Conservation (phyloP, 2,888 invertebrate genomes). For the Agriopis marginaria region DNA sequence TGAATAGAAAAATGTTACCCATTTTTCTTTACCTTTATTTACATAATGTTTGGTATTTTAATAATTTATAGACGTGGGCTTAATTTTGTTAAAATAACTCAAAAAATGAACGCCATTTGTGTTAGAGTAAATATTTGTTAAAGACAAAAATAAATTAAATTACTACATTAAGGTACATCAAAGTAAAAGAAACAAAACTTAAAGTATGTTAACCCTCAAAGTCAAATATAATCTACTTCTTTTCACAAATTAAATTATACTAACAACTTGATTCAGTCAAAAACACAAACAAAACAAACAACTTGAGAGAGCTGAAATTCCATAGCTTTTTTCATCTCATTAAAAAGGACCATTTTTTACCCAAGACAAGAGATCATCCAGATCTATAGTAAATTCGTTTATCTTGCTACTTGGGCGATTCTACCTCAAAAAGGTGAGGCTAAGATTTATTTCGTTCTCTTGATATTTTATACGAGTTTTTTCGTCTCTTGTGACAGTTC, state of each 20-base stretch:
- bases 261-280: conserved; percentile 10
- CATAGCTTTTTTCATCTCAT: conserved; percentile 28
- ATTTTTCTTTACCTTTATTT: too few relatives aligned
- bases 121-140: background rate
- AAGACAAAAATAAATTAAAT: background rate
- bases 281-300: conserved; percentile 9
- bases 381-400: conserved; percentile 33
- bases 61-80: background rate
- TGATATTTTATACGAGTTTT: conserved; percentile 31
- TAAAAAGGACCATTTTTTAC: conserved; percentile 13
- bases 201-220: background rate
- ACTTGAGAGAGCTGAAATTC: conserved; percentile 18
- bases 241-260: conserved; percentile 15
- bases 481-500: conserved; percentile 28
- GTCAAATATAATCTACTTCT: background rate
- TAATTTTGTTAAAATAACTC: background rate
- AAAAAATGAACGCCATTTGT: background rate
- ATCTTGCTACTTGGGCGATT: conserved; percentile 30
- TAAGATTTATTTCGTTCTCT: conserved; percentile 27
- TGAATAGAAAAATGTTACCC: too few relatives aligned
- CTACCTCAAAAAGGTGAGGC: conserved; percentile 30
- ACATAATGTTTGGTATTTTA: background rate
- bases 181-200: conserved; percentile 8
- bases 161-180: background rate
- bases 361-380: conserved; percentile 41